These are phyloP conservation scores for Oophaga sylvatica DNA, from an alignment of 2,797 vertebrate species.

Conservation along the genomic window DNA sequence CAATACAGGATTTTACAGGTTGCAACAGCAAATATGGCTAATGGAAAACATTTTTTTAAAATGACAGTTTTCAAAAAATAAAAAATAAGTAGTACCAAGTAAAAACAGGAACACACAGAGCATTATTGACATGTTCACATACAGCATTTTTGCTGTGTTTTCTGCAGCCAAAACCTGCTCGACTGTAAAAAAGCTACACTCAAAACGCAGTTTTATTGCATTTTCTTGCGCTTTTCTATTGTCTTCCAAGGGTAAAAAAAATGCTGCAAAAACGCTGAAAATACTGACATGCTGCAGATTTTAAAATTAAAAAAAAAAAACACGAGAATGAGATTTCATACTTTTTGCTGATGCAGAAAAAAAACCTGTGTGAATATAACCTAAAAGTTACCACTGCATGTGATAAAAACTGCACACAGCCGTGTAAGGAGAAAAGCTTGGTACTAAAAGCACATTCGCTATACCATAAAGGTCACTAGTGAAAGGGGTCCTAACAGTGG, in stretches of 20 bases:
- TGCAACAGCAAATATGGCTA: not conserved
- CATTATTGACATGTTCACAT: no score
- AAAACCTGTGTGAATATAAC: no score
- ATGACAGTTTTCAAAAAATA: not conserved
- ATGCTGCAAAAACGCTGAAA: no score
- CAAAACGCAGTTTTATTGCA: no score
- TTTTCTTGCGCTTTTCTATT: no score
- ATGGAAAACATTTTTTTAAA: not conserved
- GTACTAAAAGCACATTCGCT: not conserved
- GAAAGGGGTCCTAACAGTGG: constrained; percentile 1
- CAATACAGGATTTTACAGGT: not conserved
- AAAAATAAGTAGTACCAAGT: not conserved
- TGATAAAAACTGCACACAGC: not conserved
- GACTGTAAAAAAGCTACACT: no score
- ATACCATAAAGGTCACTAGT: constrained; percentile 37
- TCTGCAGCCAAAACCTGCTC: no score
- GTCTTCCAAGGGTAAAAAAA: no score
- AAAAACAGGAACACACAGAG: not conserved
- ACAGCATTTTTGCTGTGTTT: no score
- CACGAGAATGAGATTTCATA: not conserved
- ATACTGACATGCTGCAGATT: no score
- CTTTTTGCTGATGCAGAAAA: no score
- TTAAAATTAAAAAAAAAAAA: no score
- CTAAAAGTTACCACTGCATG: not conserved
- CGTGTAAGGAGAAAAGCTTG: not conserved